phyloP scores from a whole-genome alignment of 2,113 vertebrate species.

The Typhlomys cinereus region DNA sequence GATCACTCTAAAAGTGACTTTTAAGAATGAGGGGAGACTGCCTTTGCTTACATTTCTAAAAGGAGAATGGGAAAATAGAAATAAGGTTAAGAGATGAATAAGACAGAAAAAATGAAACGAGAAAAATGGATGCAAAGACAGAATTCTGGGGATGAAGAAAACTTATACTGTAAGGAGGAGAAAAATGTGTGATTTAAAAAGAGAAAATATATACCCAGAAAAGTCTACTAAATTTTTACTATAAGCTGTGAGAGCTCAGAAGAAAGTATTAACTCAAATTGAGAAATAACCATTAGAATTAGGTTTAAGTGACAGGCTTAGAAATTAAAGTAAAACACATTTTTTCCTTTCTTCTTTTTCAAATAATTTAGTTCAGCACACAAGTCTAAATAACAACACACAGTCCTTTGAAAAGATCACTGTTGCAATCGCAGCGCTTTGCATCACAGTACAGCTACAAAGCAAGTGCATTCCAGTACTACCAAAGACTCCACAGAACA shows the following conservation, averaged over 20 bases:
- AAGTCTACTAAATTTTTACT: slow-evolving; percentile 19
- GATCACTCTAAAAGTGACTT: slow-evolving; percentile 13
- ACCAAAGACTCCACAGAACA: slow-evolving; percentile 85
- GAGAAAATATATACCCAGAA: slow-evolving; percentile 49
- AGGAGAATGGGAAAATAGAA: slow-evolving; percentile 13
- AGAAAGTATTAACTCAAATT: neutral
- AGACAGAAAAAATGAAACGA: slow-evolving; percentile 45
- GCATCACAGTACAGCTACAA: slow-evolving; percentile 72
- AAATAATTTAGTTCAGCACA: slow-evolving; percentile 52
- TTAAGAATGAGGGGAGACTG: slow-evolving; percentile 26
- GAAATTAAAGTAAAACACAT: slow-evolving; percentile 38
- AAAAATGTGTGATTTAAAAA: slow-evolving; percentile 1
- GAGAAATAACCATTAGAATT: slow-evolving; percentile 50
- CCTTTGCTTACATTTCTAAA: slow-evolving; percentile 27
- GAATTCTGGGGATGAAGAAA: neutral
- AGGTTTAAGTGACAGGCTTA: slow-evolving; percentile 30
- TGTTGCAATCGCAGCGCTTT: slow-evolving; percentile 61
- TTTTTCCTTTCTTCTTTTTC: neutral
- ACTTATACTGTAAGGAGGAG: neutral
- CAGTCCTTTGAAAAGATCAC: slow-evolving; percentile 76
- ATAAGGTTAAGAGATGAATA: neutral
- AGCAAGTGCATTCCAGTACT: slow-evolving; percentile 83
- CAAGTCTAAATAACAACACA: slow-evolving; percentile 57
- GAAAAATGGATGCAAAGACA: slow-evolving; percentile 1
- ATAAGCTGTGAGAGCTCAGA: neutral